Evolutionary conservation across 2,113 vertebrate species (phyloP), one percentile per base, ranked within the genome.

Genomic region (Poecilia latipinna): DNA sequence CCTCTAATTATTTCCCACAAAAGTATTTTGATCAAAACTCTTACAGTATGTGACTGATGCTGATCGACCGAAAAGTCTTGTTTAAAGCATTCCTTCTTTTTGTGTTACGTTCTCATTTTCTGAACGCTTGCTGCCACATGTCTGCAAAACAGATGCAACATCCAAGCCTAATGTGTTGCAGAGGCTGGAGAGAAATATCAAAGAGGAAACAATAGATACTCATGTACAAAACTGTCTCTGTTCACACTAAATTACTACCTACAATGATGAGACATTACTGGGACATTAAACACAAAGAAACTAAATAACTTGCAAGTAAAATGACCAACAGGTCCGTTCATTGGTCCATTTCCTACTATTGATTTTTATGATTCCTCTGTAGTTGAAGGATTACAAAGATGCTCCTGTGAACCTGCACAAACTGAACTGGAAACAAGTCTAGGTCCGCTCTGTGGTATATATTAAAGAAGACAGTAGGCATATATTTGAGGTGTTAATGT

Each of bases 131-230:
- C 60, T 33, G 65, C 13, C 54, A 81, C 44, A 33, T 65, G 37
- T 74, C 72, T 64, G 33, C 37, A 29, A 76, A 89, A 83, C 83
- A 91, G 83, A 83, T 83, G 80, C 32, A 82, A 63, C 82, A 85
- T 87, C 77, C 73, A 83, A 78, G 75, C 31, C 63, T 68, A 77
- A 79, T 66, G 67, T 88, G 72, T 80, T 89, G 83, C 85, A 89
- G 69, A 88, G 62, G 70, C 75, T 77, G 80, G 33, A 63, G 51
- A 10, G 35, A 79, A 60, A 65, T 65, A 84, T 74, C 81, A 87
- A 90, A 85, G 79, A 64, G 61, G 29, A 81, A 75, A 90, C 76
- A 90, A 82, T 57, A 71, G 24, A 84, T 32, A 61, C 61, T 63
- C 54, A 80, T 85, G 70, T 35, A 69, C 61, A 78, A 62, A 75